phyloP scores from a whole-genome alignment of 2,113 vertebrate species.

The Ceuthmochares aereus region DNA sequence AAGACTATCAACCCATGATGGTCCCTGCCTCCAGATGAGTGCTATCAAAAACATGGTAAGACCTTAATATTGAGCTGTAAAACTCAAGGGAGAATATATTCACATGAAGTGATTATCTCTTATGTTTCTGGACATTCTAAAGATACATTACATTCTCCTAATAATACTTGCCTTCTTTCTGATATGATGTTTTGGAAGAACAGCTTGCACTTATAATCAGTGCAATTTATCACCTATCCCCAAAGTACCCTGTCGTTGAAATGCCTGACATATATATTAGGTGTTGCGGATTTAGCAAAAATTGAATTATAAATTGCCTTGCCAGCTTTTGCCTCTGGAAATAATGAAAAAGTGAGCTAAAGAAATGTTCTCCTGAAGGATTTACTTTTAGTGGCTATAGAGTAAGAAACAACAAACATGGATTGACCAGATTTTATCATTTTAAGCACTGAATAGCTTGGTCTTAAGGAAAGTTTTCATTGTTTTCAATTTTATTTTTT shows the following conservation, averaged over 20 bases:
- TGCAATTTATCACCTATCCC: conserved; percentile 87
- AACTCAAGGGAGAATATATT: conserved; percentile 73
- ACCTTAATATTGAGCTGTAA: conserved; percentile 67
- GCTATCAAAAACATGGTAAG: conserved; percentile 74
- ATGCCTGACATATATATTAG: conserved; percentile 98
- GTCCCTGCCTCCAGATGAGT: conserved; percentile 68
- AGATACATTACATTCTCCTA: conserved; percentile 82
- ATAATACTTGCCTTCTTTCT: conserved; percentile 81
- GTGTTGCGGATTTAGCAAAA: conserved; percentile 94
- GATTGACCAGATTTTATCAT: conserved; percentile 76
- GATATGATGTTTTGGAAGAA: conserved; percentile 83
- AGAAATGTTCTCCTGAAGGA: conserved; percentile 81
- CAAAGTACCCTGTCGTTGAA: conserved; percentile 88
- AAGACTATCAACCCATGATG: conserved; percentile 69
- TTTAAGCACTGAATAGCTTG: conserved; percentile 54
- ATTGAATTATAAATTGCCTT: conserved; percentile 91
- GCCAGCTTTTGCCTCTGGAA: conserved; percentile 88
- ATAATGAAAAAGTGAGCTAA: conserved; percentile 84
- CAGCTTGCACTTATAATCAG: conserved; percentile 87
- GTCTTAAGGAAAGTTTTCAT: conserved; percentile 42
- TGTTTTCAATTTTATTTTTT: neutral
- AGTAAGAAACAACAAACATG: conserved; percentile 76
- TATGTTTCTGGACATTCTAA: conserved; percentile 81
- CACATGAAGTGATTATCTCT: conserved; percentile 76
- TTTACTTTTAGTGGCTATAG: conserved; percentile 78